These are phyloP conservation scores for Bombyx mori DNA, from an alignment of 1,140 invertebrate genomes.

Conservation along the genomic window ASM3026992v2 NC_085118.1:11390501-11391000, in stretches of 20 bases:
- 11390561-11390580: slow-evolving; percentile 71
- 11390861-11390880: slow-evolving; percentile 79
- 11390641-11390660: slow-evolving; percentile 84
- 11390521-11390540: slow-evolving; percentile 71
- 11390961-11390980: slow-evolving; percentile 87
- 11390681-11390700: slow-evolving; percentile 83
- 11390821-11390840: slow-evolving; percentile 93
- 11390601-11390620: slow-evolving; percentile 57
- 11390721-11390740: slow-evolving; percentile 79
- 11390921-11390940: slow-evolving; percentile 81
- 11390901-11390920: slow-evolving; percentile 62
- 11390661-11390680: slow-evolving; percentile 86
- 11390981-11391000: slow-evolving; percentile 80
- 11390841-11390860: slow-evolving; percentile 85
- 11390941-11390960: slow-evolving; percentile 97
- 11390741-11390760: slow-evolving; percentile 72
- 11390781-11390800: slow-evolving; percentile 90
- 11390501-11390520: slow-evolving; percentile 65
- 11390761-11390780: slow-evolving; percentile 82
- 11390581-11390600: slow-evolving; percentile 65
- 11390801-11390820: slow-evolving; percentile 87
- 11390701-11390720: slow-evolving; percentile 89
- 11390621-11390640: slow-evolving; percentile 43
- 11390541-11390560: slow-evolving; percentile 72
- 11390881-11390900: slow-evolving; percentile 78